Evolutionary conservation across 1,140 invertebrate species (phyloP).

Genomic region (Helicoverpa armigera): DNA sequence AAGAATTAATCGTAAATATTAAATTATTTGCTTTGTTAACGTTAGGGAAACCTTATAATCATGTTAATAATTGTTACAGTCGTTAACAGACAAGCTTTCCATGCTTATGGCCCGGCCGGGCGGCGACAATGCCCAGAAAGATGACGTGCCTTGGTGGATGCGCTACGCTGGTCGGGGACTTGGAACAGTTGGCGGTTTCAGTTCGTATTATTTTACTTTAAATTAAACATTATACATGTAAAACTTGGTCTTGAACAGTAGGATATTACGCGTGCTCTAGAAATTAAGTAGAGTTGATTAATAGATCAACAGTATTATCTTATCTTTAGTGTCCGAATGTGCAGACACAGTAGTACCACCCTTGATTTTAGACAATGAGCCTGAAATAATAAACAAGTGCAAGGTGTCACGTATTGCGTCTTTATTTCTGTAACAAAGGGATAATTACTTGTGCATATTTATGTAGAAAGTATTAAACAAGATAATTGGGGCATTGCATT

Average conservation of each 20-base stretch:
- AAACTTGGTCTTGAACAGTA: neutral
- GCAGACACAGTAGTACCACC: constrained; percentile 8
- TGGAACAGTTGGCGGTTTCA: constrained; percentile 93
- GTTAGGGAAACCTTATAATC: constrained; percentile 50
- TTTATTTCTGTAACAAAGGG: constrained; percentile 17
- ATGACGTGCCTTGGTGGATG: constrained; percentile 95
- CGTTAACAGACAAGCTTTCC: constrained; percentile 92
- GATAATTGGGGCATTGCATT: constrained; percentile 29
- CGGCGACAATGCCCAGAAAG: constrained; percentile 90
- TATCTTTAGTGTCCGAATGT: constrained; percentile 55
- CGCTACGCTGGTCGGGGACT: constrained; percentile 94
- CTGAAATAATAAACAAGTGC: constrained; percentile 27
- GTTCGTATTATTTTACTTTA: constrained; percentile 69
- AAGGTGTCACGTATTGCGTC: constrained; percentile 21
- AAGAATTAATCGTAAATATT: constrained; percentile 67
- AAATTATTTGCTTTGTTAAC: constrained; percentile 51
- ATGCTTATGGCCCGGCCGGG: constrained; percentile 92
- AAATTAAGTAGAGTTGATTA: neutral
- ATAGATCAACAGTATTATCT: constrained; percentile 58
- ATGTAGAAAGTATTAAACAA: neutral
- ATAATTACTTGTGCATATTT: constrained; percentile 17
- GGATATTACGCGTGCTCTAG: neutral
- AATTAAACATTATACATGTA: constrained; percentile 23
- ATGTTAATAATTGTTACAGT: constrained; percentile 87
- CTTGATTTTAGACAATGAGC: constrained; percentile 28